These are phyloP conservation scores for Tetragnatha versicolor DNA, from an alignment of 1,140 invertebrate genomes.

Conservation along the genomic window DNA sequence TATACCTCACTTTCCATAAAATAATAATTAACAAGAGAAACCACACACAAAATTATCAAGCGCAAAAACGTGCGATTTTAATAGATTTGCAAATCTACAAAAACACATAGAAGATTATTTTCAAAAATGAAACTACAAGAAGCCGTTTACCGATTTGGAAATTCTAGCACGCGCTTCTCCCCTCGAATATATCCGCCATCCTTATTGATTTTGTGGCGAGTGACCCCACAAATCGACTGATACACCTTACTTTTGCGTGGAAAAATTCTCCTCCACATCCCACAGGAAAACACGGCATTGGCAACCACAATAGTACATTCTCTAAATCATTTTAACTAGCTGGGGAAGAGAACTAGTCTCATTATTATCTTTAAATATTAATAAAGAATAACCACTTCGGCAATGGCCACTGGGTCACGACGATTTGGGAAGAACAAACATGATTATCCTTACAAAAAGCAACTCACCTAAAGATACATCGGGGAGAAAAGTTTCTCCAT, in stretches of 20 bases:
- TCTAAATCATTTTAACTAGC: not conserved
- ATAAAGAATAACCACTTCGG: not conserved
- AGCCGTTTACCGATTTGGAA: not conserved
- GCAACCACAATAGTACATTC: not conserved
- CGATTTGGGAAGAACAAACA: not conserved
- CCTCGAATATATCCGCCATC: not conserved
- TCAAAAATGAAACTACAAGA: not conserved
- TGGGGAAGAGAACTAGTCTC: not conserved
- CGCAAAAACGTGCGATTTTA: not conserved
- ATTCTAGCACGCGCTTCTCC: conserved; percentile 6
- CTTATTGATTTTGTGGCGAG: conserved; percentile 25
- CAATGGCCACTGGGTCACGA: not conserved
- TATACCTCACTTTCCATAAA: no score
- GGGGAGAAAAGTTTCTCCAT: no score
- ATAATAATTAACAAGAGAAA: no score
- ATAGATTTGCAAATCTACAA: not conserved
- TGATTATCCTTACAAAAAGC: not conserved
- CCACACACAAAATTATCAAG: not conserved
- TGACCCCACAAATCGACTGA: not conserved
- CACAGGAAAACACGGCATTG: not conserved
- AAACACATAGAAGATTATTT: not conserved
- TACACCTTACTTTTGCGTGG: not conserved
- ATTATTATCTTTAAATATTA: not conserved
- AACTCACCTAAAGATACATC: not conserved
- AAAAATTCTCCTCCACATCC: not conserved